These are phyloP conservation scores for Platanista minor DNA, from an alignment of 2,113 vertebrate species.

Conservation along the genomic window DNA sequence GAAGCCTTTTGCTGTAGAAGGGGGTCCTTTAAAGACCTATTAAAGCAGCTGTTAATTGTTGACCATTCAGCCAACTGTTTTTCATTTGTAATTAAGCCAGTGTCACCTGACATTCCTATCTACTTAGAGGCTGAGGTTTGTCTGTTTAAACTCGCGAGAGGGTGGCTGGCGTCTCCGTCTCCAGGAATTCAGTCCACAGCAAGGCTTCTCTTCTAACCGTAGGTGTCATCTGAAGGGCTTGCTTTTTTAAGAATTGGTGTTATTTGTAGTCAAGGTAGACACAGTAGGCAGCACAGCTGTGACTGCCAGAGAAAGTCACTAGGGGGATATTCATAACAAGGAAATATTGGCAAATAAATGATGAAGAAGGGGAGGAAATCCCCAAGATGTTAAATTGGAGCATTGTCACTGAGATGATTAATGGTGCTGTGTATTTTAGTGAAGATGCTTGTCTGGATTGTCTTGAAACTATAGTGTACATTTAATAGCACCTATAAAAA, in stretches of 20 bases:
- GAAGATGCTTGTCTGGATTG: conserved; percentile 62
- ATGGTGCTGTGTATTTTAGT: conserved; percentile 65
- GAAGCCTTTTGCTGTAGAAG: not conserved
- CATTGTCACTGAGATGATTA: conserved; percentile 73
- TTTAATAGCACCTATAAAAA: conserved; percentile 57
- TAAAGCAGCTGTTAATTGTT: conserved; percentile 25
- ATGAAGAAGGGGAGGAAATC: conserved; percentile 78
- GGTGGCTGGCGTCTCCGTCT: not conserved
- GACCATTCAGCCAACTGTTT: conserved; percentile 53
- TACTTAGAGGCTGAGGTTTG: conserved; percentile 51
- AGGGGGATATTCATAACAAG: conserved; percentile 62
- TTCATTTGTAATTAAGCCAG: conserved; percentile 62
- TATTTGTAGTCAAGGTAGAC: conserved; percentile 53
- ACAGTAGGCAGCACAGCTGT: conserved; percentile 59
- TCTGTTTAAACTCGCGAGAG: not conserved
- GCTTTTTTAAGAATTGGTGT: conserved; percentile 13
- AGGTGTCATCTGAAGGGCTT: not conserved
- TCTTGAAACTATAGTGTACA: conserved; percentile 34
- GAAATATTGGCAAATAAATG: conserved; percentile 74
- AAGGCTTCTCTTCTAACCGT: not conserved
- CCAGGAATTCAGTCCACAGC: rapidly evolving
- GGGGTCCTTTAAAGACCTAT: conserved; percentile 10
- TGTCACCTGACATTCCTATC: conserved; percentile 47
- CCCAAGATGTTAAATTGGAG: conserved; percentile 72
- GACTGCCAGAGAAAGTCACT: conserved; percentile 48